Conservation (phyloP, 2,888 invertebrate genomes). For the Rotaria socialis region DNA sequence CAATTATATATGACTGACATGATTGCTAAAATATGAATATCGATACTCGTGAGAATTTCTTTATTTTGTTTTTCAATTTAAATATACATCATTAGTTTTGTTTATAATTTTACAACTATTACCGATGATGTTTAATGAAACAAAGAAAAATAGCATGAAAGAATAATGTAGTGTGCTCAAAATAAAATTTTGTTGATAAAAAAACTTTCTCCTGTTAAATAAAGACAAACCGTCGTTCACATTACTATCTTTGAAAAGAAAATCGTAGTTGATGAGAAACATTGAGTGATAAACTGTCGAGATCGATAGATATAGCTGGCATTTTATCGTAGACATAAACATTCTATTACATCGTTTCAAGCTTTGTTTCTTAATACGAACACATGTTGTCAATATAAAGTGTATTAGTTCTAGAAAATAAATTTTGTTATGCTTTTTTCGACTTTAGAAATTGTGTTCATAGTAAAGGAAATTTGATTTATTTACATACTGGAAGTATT, state of each 20-base stretch:
- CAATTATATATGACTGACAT: background rate
- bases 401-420: no score
- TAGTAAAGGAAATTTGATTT: no score
- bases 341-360: background rate
- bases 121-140: background rate
- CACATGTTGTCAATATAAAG: no score
- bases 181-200: background rate
- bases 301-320: background rate
- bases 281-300: background rate
- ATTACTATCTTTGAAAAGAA: background rate
- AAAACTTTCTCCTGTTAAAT: background rate
- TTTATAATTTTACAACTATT: background rate
- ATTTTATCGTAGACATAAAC: background rate
- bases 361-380: background rate
- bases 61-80: background rate
- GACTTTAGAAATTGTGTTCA: no score
- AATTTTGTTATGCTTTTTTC: no score
- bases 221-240: background rate
- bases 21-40: background rate
- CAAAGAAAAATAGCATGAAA: background rate
- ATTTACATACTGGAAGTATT: no score
- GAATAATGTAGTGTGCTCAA: background rate
- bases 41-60: background rate
- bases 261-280: background rate
- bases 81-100: background rate